These are phyloP conservation scores for Arctocebus calabarensis DNA, from an alignment of 2,797 vertebrate species.

Conservation along the genomic window DNA sequence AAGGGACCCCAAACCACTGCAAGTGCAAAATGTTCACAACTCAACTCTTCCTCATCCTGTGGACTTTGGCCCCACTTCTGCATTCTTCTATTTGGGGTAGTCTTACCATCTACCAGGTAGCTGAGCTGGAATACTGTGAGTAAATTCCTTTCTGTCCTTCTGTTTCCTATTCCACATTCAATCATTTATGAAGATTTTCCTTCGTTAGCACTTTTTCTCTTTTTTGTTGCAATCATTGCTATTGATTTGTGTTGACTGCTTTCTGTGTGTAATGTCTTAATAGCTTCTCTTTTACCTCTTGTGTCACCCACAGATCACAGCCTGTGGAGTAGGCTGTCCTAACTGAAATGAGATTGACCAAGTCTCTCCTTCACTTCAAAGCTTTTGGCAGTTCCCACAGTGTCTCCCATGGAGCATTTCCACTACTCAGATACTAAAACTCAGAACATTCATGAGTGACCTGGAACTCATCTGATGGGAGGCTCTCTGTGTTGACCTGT, in stretches of 20 bases:
- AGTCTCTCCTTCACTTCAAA: background rate
- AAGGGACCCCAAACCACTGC: background rate
- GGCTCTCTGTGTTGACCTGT: background rate
- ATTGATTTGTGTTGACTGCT: background rate
- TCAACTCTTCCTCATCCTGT: background rate
- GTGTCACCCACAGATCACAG: background rate
- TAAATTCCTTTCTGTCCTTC: background rate
- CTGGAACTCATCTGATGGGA: accelerated
- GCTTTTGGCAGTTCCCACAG: background rate
- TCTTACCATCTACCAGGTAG: background rate
- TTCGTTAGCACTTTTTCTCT: background rate
- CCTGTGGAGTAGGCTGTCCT: background rate
- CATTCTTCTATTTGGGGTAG: background rate
- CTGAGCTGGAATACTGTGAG: background rate
- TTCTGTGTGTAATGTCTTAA: background rate
- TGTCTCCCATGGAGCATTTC: background rate
- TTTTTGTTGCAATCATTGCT: background rate
- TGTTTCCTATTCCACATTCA: background rate
- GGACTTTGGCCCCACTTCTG: background rate
- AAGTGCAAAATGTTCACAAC: conserved; percentile 2
- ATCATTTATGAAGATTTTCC: background rate
- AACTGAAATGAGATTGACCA: background rate
- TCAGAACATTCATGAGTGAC: background rate
- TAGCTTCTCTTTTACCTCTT: background rate
- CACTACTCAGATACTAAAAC: background rate